Evolutionary conservation across 2,797 vertebrate genomes (phyloP).

Genomic region (Enteromius anoplus): DNA sequence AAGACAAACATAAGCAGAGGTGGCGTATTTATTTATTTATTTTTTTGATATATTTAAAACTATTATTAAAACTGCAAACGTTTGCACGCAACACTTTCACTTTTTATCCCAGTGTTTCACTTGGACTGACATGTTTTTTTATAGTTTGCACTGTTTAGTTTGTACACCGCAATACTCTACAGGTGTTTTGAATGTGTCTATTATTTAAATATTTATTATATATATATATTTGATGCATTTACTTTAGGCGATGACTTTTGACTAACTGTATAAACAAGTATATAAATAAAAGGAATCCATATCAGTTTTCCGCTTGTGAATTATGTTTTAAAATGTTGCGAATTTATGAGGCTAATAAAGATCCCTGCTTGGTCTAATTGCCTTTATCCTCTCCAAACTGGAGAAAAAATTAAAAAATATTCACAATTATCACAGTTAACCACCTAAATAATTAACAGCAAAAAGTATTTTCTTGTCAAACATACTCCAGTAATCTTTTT

Average conservation of each 20-base stretch:
- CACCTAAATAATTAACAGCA: no score
- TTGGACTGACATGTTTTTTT: slow-evolving; percentile 67
- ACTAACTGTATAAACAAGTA: slow-evolving; percentile 60
- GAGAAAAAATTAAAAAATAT: no score
- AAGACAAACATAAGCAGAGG: background rate
- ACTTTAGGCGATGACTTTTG: slow-evolving; percentile 60
- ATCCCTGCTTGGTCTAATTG: background rate
- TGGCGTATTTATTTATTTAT: background rate
- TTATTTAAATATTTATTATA: slow-evolving; percentile 59
- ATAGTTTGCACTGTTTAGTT: slow-evolving; percentile 74
- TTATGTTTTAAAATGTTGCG: no score
- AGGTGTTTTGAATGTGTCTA: slow-evolving; percentile 75
- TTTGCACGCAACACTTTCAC: slow-evolving; percentile 65
- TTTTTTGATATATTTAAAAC: slow-evolving; percentile 37
- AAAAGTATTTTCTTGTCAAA: no score
- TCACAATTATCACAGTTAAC: no score
- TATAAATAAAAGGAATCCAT: slow-evolving; percentile 59
- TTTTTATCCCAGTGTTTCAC: slow-evolving; percentile 68
- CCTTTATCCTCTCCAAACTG: background rate
- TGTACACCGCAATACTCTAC: slow-evolving; percentile 75
- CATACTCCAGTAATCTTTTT: no score
- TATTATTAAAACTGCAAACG: slow-evolving; percentile 53
- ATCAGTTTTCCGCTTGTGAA: slow-evolving; percentile 22
- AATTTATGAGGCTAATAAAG: background rate
- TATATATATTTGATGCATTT: slow-evolving; percentile 57